Percentiles rank a stretch among this genome's conserved stretches.
Evolutionary conservation across 2,888 invertebrate genomes (phyloP).

Genomic region (Plebejus anna): DNA sequence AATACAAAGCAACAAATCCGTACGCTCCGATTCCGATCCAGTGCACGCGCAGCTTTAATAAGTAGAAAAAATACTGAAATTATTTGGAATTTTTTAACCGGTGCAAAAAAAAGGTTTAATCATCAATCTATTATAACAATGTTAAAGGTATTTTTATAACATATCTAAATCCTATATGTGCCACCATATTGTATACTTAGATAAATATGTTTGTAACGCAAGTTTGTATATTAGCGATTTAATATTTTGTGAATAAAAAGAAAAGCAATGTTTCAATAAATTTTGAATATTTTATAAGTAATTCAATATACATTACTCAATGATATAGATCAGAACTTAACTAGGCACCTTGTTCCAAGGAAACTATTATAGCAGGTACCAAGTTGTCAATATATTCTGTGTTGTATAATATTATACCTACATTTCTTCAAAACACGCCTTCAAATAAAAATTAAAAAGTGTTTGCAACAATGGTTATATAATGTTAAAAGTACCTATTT

Average conservation of each 20-base stretch:
- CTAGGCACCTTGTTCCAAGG: too few species aligned
- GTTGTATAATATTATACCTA: not conserved
- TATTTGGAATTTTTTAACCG: not conserved
- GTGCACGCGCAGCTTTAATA: not conserved
- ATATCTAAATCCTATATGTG: slow-evolving; percentile 32
- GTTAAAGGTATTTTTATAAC: slow-evolving; percentile 34
- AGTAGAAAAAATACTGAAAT: not conserved
- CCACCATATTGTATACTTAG: slow-evolving; percentile 31
- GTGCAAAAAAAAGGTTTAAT: slow-evolving; percentile 2
- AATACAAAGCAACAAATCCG: too few species aligned
- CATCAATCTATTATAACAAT: slow-evolving; percentile 1
- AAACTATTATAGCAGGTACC: too few species aligned
- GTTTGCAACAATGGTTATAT: not conserved
- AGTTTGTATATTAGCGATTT: slow-evolving; percentile 26
- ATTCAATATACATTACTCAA: too few species aligned
- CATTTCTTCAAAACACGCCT: not conserved
- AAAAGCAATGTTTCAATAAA: slow-evolving; percentile 20
- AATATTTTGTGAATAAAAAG: slow-evolving; percentile 17
- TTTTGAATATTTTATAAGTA: too few species aligned
- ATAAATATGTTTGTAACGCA: slow-evolving; percentile 26
- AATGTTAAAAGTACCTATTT: not conserved
- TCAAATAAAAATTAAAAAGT: not conserved
- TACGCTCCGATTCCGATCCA: too few species aligned
- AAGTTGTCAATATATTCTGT: not conserved
- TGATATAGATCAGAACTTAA: too few species aligned